Evolutionary conservation across 2,888 invertebrate genomes (phyloP).

Genomic region (Clitarchus hookeri): DNA sequence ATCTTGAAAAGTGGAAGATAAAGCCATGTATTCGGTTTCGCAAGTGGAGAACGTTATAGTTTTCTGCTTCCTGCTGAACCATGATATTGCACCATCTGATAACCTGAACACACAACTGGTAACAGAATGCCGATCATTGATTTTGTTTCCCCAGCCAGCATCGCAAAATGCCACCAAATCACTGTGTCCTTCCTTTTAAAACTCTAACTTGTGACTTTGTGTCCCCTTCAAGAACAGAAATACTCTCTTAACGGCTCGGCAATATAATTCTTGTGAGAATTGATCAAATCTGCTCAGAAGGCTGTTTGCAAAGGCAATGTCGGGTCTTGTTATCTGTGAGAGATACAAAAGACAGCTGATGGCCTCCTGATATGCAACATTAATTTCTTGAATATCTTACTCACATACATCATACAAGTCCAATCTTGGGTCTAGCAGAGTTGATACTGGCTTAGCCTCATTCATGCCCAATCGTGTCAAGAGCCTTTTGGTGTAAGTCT

Average conservation of each 20-base stretch:
- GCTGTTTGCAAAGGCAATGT: neutral
- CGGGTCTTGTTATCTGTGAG: neutral
- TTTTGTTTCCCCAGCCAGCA: neutral
- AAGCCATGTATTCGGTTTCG: neutral
- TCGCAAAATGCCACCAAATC: neutral
- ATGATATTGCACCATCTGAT: neutral
- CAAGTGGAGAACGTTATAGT: neutral
- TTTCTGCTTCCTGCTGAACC: neutral
- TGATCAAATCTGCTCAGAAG: neutral
- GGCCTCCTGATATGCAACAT: neutral
- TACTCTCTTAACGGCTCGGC: neutral
- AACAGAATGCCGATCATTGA: neutral
- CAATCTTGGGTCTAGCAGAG: neutral
- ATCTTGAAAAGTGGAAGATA: neutral
- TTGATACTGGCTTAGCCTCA: neutral
- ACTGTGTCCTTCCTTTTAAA: neutral
- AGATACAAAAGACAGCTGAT: neutral
- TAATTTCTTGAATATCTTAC: neutral
- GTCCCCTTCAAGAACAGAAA: neutral
- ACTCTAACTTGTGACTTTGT: neutral
- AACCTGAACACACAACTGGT: neutral
- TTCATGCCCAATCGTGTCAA: neutral
- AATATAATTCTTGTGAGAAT: neutral
- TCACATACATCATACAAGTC: no score
- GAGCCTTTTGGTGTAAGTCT: conserved; percentile 12